These are phyloP conservation scores for Nannoperca australis DNA, from an alignment of 2,797 vertebrate species.

Conservation along the genomic window DNA sequence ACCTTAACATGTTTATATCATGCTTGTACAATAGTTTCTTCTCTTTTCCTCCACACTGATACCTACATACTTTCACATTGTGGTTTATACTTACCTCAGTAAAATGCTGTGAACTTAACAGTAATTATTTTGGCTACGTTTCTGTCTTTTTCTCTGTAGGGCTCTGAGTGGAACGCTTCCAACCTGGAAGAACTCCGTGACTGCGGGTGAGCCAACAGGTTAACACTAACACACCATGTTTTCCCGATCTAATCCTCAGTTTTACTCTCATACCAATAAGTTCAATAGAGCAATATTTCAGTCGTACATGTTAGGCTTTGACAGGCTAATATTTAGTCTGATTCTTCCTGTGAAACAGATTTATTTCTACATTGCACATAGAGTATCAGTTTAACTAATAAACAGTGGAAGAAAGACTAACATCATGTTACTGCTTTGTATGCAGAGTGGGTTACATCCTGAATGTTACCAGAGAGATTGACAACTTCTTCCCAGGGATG, in stretches of 20 bases:
- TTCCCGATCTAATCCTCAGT: not conserved
- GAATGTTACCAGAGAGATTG: conserved; percentile 96
- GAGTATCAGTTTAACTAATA: not conserved
- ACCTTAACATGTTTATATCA: not conserved
- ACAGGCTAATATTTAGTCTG: not conserved
- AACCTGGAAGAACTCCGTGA: conserved; percentile 96
- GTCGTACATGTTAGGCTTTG: not conserved
- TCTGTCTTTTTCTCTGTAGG: conserved; percentile 79
- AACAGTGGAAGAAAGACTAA: not conserved
- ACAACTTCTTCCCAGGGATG: conserved; percentile 96
- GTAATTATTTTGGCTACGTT: conserved; percentile 1
- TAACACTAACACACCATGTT: not conserved
- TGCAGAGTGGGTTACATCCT: conserved; percentile 94
- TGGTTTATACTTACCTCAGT: not conserved
- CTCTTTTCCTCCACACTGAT: not conserved
- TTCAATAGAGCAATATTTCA: conserved; percentile 6
- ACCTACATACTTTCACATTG: not conserved
- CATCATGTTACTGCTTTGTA: conserved; percentile 6
- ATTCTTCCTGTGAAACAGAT: not conserved
- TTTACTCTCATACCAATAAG: not conserved
- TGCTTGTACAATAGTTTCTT: not conserved
- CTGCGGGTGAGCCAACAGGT: conserved; percentile 89
- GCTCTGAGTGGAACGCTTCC: conserved; percentile 98
- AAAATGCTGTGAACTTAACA: not conserved
- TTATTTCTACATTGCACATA: not conserved